Evolutionary conservation across 2,888 invertebrate species (phyloP).

Genomic region (Sarcophaga carnaria): DNA sequence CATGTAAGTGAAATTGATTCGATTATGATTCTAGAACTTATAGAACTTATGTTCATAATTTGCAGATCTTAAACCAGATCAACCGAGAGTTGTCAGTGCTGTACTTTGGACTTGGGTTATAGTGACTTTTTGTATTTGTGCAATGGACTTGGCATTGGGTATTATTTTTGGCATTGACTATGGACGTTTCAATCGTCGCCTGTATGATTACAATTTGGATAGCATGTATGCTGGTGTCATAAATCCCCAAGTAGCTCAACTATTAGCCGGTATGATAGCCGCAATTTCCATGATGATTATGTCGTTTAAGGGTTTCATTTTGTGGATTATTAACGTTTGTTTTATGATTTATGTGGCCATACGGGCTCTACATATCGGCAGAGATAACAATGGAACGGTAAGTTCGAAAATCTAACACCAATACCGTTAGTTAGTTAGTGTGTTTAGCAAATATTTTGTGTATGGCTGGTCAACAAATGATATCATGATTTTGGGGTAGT

Average conservation of each 20-base stretch:
- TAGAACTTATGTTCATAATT: neutral
- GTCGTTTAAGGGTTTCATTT: slow-evolving; percentile 81
- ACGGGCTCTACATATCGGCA: slow-evolving; percentile 71
- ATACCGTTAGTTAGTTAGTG: too few relatives aligned
- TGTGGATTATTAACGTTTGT: slow-evolving; percentile 81
- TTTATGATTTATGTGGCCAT: slow-evolving; percentile 75
- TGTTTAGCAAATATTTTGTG: too few relatives aligned
- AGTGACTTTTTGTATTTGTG: slow-evolving; percentile 75
- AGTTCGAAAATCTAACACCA: slow-evolving; percentile 67
- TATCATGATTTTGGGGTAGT: too few relatives aligned
- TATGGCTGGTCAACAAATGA: too few relatives aligned
- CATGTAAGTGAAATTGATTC: slow-evolving; percentile 74
- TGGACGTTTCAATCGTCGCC: slow-evolving; percentile 73
- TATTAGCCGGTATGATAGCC: slow-evolving; percentile 76
- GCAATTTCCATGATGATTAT: slow-evolving; percentile 80
- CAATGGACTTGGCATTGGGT: slow-evolving; percentile 79
- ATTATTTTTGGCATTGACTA: slow-evolving; percentile 81
- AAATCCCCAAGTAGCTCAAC: slow-evolving; percentile 72
- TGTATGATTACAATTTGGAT: slow-evolving; percentile 72
- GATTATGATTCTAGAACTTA: neutral
- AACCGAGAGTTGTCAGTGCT: slow-evolving; percentile 71
- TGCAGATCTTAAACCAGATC: slow-evolving; percentile 76
- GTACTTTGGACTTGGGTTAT: slow-evolving; percentile 78
- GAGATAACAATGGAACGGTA: slow-evolving; percentile 75
- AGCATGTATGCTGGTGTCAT: slow-evolving; percentile 69